Percentiles rank a stretch among this genome's conserved stretches.
These are phyloP conservation scores for Spinibarbus caldwelli DNA, from an alignment of 2,797 vertebrate genomes.

Conservation along the genomic window DNA sequence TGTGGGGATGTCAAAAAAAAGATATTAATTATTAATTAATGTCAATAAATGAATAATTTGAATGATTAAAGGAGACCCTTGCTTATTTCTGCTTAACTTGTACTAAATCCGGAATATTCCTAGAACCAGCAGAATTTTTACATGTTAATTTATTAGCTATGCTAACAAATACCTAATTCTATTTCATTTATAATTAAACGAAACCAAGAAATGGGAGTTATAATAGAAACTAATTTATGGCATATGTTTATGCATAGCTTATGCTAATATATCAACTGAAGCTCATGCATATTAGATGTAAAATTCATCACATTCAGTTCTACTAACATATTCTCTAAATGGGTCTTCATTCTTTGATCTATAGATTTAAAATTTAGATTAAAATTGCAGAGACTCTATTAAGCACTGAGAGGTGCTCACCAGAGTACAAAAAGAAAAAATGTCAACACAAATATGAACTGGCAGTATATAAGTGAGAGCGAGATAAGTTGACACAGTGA, in stretches of 20 bases:
- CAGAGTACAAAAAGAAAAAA: not conserved
- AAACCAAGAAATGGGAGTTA: not conserved
- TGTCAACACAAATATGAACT: conserved; percentile 12
- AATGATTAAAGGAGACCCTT: not conserved
- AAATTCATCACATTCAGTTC: not conserved
- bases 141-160: not conserved
- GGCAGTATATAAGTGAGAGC: not conserved
- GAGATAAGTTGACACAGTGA: conserved; percentile 27
- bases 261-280: not conserved
- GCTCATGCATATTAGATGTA: not conserved
- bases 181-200: not conserved
- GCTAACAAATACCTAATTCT: not conserved
- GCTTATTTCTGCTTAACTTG: not conserved
- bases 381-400: not conserved
- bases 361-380: not conserved
- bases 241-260: not conserved
- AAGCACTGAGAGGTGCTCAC: not conserved
- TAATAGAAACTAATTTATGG: conserved; percentile 3
- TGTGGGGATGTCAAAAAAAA: not conserved
- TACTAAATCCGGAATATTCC: not conserved
- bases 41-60: not conserved
- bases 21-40: not conserved
- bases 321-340: not conserved
- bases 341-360: not conserved
- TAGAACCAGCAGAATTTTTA: not conserved